Base-by-base conservation (phyloP, 2,888 invertebrate species). In the Philopedon plagiatum region DNA sequence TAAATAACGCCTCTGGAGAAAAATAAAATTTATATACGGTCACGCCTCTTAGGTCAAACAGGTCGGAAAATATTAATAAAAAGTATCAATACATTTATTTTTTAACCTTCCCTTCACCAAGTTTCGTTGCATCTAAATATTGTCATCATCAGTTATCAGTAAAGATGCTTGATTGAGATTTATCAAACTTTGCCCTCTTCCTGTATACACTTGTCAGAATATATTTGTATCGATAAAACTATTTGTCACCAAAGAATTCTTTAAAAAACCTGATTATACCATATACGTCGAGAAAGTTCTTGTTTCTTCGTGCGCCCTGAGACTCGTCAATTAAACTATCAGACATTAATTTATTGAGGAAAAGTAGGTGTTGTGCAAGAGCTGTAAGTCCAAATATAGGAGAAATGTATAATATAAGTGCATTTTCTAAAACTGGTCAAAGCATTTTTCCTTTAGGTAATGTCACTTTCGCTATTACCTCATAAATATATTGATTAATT, bases 261-360 rank as follows among this genome's bases (percentile, higher is more conserved):
- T 54, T 32, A 54, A 54, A 49, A 54, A 54, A 29, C 29, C 13
- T 7, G 13, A 37, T 8, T 11, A 23, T 67, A 23, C 67, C 67
- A 67, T 60, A 67, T 67, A 67, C 21, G 67, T 18, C 49, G 67
- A 13, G 67, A 67, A 67, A 67, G 67, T 67, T 60, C 37, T 8
- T 26, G 29, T 54, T 54, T 29, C 13, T 11, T 23, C 5, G 2
- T 18, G 18, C 13, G 26, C 26, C 51, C 29, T 2, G 15, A 54
- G 29, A 15, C 51, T 39, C 46, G 44, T 26, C 37, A 41, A 26
- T 7, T 23, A n/a, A 2, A 15, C 32, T 23, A 26, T 44, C 26
- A 19, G 41, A n/a, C 29, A 29, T 21, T 9, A 58, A 58, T 57
- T 57, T 66, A 66, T 58, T 66, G 23, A 46, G 18, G 8, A 65